Percentiles rank a stretch among this genome's conserved stretches.
Conservation (phyloP, 1,140 invertebrate genomes). For the Drosophila kohkoa region DNA sequence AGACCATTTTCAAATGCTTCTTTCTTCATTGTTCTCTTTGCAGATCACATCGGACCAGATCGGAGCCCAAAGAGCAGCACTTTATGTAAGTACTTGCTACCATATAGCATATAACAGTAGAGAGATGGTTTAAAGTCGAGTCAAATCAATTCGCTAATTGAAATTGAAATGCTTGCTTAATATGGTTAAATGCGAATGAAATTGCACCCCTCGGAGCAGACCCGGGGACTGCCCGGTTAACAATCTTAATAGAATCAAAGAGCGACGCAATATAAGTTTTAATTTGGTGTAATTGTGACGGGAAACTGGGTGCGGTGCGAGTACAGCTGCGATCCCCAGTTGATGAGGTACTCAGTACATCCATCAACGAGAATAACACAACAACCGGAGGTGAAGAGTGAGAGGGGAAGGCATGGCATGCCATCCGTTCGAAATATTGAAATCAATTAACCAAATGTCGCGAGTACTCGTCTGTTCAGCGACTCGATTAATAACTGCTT, state of each 20-base stretch:
- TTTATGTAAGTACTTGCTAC: conserved; percentile 38
- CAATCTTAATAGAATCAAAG: conserved; percentile 79
- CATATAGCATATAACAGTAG: background rate
- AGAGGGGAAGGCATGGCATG: background rate
- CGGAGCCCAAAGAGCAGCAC: conserved; percentile 9
- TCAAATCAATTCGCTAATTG: conserved; percentile 73
- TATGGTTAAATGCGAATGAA: conserved; percentile 64
- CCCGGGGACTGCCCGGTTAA: conserved; percentile 52
- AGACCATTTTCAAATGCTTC: conserved; percentile 4
- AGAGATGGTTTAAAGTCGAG: background rate
- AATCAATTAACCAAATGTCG: conserved; percentile 80
- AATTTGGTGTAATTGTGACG: conserved; percentile 76
- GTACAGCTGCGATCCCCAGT: background rate
- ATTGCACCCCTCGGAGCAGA: conserved; percentile 44
- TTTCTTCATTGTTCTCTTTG: conserved; percentile 3
- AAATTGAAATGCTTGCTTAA: conserved; percentile 72
- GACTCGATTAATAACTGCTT: conserved; percentile 65
- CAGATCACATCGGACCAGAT: conserved; percentile 36
- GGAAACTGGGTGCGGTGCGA: conserved; percentile 12
- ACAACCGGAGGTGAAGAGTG: background rate
- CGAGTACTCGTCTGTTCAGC: conserved; percentile 65
- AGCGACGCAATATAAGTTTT: conserved; percentile 69
- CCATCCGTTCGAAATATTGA: conserved; percentile 33
- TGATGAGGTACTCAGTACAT: conserved; percentile 8
- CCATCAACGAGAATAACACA: background rate